Evolutionary conservation across 2,888 invertebrate species (phyloP).

Genomic region (Melanchra persicariae): DNA sequence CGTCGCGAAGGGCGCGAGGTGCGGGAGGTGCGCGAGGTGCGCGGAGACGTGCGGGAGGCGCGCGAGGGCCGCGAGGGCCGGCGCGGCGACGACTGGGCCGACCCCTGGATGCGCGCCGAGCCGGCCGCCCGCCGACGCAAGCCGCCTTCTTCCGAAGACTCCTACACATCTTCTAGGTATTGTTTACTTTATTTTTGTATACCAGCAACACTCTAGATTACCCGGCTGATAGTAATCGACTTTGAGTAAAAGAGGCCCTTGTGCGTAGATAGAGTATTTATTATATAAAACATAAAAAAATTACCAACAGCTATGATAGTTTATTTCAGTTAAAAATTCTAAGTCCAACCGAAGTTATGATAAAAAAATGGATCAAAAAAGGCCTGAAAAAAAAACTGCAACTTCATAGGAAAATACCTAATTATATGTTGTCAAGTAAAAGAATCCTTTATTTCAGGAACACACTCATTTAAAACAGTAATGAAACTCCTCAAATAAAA

Average conservation of each 20-base stretch:
- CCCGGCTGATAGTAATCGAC: not conserved
- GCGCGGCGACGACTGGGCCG: constrained; percentile 97
- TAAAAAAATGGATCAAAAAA: no score
- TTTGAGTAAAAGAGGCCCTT: not conserved
- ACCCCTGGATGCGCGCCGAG: constrained; percentile 96
- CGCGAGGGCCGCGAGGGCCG: constrained; percentile 84
- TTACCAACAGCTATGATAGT: not conserved
- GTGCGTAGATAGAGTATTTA: no score
- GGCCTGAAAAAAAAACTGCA: no score
- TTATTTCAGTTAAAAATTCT: no score
- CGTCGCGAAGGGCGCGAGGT: constrained; percentile 72
- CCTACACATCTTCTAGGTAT: constrained; percentile 88
- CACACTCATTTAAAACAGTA: no score
- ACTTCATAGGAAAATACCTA: no score
- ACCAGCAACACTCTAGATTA: no score
- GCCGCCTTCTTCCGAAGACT: constrained; percentile 86
- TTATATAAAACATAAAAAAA: not conserved
- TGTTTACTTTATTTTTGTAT: constrained; percentile 2
- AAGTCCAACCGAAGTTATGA: no score
- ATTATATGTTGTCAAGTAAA: no score
- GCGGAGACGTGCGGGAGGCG: constrained; percentile 68
- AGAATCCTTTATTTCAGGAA: not conserved
- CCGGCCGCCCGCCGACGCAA: constrained; percentile 84
- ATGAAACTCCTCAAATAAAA: no score
- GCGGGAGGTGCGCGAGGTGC: constrained; percentile 63